Evolutionary conservation across 2,113 vertebrate genomes (phyloP).

Genomic region (Etheostoma cragini): DNA sequence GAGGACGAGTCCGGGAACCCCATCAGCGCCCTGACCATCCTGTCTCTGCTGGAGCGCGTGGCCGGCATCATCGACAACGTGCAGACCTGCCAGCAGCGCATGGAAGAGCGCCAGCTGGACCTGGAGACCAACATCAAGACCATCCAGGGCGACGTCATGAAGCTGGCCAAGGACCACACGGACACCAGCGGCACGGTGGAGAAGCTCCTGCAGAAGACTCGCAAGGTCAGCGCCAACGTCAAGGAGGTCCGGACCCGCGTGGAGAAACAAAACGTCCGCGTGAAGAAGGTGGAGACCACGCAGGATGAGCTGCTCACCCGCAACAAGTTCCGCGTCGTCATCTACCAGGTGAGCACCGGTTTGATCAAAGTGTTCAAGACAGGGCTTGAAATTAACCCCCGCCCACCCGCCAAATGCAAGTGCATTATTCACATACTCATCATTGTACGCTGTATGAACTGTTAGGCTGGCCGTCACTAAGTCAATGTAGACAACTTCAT

Average conservation of each 20-base stretch:
- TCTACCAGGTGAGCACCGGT: constrained; percentile 90
- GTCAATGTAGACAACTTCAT: too few species aligned
- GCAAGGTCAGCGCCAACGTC: constrained; percentile 93
- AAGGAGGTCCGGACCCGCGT: constrained; percentile 93
- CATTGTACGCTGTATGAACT: too few species aligned
- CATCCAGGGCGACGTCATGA: constrained; percentile 93
- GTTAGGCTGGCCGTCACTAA: too few species aligned
- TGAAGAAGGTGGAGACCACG: constrained; percentile 91
- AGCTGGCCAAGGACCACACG: constrained; percentile 91
- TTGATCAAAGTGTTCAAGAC: too few species aligned
- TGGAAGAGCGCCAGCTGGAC: constrained; percentile 92
- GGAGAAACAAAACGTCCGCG: constrained; percentile 90
- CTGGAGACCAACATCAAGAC: constrained; percentile 91
- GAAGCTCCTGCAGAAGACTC: constrained; percentile 95
- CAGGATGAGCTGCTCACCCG: constrained; percentile 96
- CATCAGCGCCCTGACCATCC: constrained; percentile 91
- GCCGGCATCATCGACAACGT: constrained; percentile 94
- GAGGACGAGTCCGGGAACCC: constrained; percentile 91
- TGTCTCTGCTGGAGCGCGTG: constrained; percentile 95
- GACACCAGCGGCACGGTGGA: constrained; percentile 89
- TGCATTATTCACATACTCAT: too few species aligned
- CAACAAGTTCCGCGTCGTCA: constrained; percentile 97
- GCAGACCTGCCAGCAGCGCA: constrained; percentile 94
- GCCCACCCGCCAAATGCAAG: too few species aligned
- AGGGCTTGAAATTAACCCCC: too few species aligned